A percentile compares a stretch with the other conserved stretches of the same genome.
Evolutionary conservation across 2,888 invertebrate species (phyloP).

Genomic region (Xestoiulus laeticollis): DNA sequence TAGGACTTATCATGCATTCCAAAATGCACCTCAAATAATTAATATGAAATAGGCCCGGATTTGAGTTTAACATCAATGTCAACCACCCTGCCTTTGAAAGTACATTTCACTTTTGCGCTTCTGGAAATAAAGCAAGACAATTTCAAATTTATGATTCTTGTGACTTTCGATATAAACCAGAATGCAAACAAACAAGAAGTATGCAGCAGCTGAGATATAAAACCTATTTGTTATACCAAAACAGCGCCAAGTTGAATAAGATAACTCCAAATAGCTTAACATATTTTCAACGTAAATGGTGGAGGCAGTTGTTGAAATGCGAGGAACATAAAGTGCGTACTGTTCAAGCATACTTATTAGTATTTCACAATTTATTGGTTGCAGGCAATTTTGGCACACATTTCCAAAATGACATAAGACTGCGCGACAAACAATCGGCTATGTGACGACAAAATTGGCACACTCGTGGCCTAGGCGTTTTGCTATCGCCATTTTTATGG

Average conservation of each 20-base stretch:
- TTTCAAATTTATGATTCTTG: not conserved
- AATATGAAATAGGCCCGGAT: not conserved
- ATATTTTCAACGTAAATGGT: conserved; percentile 28
- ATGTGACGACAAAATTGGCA: not conserved
- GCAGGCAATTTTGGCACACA: conserved; percentile 14
- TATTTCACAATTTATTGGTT: conserved; percentile 5
- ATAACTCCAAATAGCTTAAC: conserved; percentile 15
- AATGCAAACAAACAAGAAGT: conserved; percentile 6
- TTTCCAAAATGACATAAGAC: conserved; percentile 15
- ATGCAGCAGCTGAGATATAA: not conserved
- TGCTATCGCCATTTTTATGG: conserved; percentile 27
- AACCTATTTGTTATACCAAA: conserved; percentile 15
- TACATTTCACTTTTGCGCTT: not conserved
- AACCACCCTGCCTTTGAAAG: not conserved
- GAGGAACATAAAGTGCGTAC: conserved; percentile 18
- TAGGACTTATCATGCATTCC: not conserved
- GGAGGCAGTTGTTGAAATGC: conserved; percentile 27
- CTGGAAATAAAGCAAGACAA: not conserved
- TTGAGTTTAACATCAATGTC: not conserved
- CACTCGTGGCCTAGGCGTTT: conserved; percentile 6
- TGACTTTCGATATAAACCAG: not conserved
- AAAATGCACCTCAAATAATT: not conserved
- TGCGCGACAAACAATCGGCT: not conserved
- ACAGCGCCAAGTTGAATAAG: conserved; percentile 13
- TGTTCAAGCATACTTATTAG: conserved; percentile 37